Base-by-base conservation (phyloP, 2,888 invertebrate species). In the Hipparchia semele region DNA sequence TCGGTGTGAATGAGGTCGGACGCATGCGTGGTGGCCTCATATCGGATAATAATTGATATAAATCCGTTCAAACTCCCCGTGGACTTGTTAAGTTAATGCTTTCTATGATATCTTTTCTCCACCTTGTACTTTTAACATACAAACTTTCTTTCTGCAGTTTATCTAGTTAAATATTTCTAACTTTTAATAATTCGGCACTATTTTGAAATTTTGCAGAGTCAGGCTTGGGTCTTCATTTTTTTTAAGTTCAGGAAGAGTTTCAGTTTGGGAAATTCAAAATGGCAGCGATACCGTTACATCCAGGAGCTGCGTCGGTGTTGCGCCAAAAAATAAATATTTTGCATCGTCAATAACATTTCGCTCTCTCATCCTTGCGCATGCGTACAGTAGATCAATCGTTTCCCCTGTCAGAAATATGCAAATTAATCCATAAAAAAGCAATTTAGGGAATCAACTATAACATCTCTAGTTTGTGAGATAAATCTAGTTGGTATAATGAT, bases 31-130 rank as follows among this genome's bases (percentile, higher is more conserved):
- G 2, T 73, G 23, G 59, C 56, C 68, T 79, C 83, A 81, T 86
- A 88, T 89, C 81, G 84, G 85, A 88, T 90, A 88, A 90, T 92
- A 92, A 92, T 93, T 93, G 93, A 93, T 92, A 92, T 92, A 93
- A 92, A 91, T 91, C 87, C 86, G 84, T 83, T 82, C 80, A 82
- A 88, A 88, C 83, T 87, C 81, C 84, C 81, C 78, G 83, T 84
- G 86, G 86, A 84, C 84, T 84, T 80, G 79, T 75, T 80, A 82
- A 85, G 84, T 84, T 89, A 88, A 87, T 87, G 85, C 90, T 90
- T 87, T 88, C 83, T 81, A 80, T 82, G 83, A 85, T 87, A 89
- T 87, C 87, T 87, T 82, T 82, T 84, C 83, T 79, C 64, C 59
- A 71, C 82, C 77, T 53, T 39, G 58, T 46, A 61, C 46, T 53